Conservation (phyloP, 2,113 vertebrate genomes). For the Strigops habroptila region DNA sequence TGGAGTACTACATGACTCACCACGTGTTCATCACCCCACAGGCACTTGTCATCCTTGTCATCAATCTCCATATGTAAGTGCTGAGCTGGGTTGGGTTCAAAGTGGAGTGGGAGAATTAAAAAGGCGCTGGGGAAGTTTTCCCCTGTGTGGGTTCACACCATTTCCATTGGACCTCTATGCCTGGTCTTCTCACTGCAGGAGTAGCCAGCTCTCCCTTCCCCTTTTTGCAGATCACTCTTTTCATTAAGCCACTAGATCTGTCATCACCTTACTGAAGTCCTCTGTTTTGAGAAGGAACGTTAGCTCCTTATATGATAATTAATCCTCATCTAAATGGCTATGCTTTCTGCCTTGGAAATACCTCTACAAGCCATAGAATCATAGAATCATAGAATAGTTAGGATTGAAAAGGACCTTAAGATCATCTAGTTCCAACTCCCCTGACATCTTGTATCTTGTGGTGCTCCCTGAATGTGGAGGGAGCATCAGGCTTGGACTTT, state of each 20-base stretch:
- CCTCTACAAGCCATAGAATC: rapidly evolving
- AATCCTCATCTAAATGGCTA: background rate
- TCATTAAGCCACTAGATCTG: background rate
- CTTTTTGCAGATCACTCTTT: background rate
- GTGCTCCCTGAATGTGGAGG: background rate
- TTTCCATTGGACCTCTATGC: background rate
- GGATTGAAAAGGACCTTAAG: too few species aligned
- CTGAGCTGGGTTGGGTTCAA: background rate
- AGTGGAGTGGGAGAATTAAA: background rate
- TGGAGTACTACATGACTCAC: slow-evolving; percentile 76
- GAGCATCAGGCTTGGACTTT: background rate
- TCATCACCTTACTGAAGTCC: background rate
- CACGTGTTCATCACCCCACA: slow-evolving; percentile 74
- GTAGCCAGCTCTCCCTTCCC: background rate
- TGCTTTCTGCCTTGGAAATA: background rate
- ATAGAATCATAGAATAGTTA: too few species aligned
- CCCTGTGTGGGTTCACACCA: rapidly evolving
- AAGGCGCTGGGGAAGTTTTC: background rate
- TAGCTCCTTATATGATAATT: background rate
- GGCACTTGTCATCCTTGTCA: slow-evolving; percentile 67
- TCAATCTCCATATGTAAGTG: slow-evolving; percentile 68
- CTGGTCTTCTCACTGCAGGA: background rate
- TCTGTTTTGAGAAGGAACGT: background rate
- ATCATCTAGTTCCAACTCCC: too few species aligned
- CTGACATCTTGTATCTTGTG: background rate